A percentile compares a stretch with the other conserved stretches of the same genome.
These are phyloP conservation scores for Scaptomyza pallida DNA, from an alignment of 1,140 invertebrate species.

Conservation along the genomic window DNA sequence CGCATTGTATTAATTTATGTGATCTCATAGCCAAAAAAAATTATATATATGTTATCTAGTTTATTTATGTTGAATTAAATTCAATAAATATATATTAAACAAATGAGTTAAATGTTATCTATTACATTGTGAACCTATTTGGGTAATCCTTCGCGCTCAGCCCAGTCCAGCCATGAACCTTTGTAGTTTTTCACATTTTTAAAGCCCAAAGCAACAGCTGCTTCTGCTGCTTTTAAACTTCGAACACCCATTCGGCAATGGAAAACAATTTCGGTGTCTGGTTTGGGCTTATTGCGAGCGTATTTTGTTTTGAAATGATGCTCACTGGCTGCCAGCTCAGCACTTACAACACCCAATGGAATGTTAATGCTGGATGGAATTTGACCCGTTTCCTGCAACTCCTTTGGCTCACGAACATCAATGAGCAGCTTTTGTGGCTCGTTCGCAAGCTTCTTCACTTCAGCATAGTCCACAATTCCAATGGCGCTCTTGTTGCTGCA, in stretches of 20 bases:
- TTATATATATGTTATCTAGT: conserved; percentile 7
- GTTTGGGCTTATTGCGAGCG: conserved; percentile 85
- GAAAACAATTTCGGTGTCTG: conserved; percentile 86
- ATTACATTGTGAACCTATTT: conserved; percentile 31
- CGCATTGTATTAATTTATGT: background rate
- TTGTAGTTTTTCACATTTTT: conserved; percentile 84
- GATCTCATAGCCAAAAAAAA: background rate
- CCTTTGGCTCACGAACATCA: conserved; percentile 88
- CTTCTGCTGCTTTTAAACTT: conserved; percentile 86
- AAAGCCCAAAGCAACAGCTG: conserved; percentile 86
- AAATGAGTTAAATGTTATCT: background rate
- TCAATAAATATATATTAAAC: conserved; percentile 27
- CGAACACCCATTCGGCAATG: conserved; percentile 87
- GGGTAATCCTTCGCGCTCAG: conserved; percentile 85
- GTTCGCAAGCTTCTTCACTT: conserved; percentile 84
- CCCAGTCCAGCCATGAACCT: conserved; percentile 85
- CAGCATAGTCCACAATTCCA: conserved; percentile 84
- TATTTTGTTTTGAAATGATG: conserved; percentile 84
- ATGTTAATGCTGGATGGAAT: conserved; percentile 89
- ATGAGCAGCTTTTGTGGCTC: conserved; percentile 85
- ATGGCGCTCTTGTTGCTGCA: conserved; percentile 34
- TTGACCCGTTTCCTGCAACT: conserved; percentile 87
- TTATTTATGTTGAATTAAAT: conserved; percentile 22
- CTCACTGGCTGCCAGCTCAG: conserved; percentile 65
- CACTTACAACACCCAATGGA: conserved; percentile 85